A percentile compares a stretch with the other conserved stretches of the same genome.
Conservation (phyloP, 2,888 invertebrate species). For the Orthosia incerta region DNA sequence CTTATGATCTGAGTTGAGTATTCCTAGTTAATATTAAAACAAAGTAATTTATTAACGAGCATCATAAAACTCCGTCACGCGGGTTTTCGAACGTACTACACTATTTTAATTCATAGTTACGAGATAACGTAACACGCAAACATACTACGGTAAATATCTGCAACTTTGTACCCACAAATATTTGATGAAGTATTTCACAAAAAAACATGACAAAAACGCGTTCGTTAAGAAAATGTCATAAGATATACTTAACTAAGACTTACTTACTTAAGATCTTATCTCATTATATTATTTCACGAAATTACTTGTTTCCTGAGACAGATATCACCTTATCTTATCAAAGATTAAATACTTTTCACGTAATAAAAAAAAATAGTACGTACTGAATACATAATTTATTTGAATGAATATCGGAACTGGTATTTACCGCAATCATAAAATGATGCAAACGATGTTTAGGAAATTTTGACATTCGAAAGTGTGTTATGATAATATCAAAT, state of each 20-base stretch:
- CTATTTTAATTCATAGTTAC: slow-evolving; percentile 23
- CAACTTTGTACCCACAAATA: not conserved
- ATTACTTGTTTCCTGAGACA: slow-evolving; percentile 41
- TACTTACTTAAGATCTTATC: no score
- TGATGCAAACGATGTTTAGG: slow-evolving; percentile 14
- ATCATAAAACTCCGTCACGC: slow-evolving; percentile 10
- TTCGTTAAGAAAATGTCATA: slow-evolving; percentile 32
- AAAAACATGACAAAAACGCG: slow-evolving; percentile 33
- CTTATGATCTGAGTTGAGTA: no score
- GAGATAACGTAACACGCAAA: slow-evolving; percentile 16
- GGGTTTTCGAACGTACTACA: slow-evolving; percentile 17
- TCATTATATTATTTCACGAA: slow-evolving; percentile 34
- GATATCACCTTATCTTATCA: slow-evolving; percentile 43
- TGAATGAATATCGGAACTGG: not conserved
- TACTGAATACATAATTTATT: not conserved
- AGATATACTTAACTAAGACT: no score
- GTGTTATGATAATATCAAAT: slow-evolving; percentile 37
- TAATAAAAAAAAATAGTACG: not conserved
- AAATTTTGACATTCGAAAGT: slow-evolving; percentile 31
- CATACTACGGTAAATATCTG: not conserved
- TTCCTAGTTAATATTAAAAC: not conserved
- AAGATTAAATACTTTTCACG: slow-evolving; percentile 29
- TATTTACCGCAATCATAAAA: slow-evolving; percentile 27
- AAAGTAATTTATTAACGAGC: not conserved
- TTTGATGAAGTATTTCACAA: slow-evolving; percentile 33